Percentiles rank a stretch among this genome's conserved stretches.
These are phyloP conservation scores for Tinea trinotella DNA, from an alignment of 2,888 invertebrate genomes.

Conservation along the genomic window DNA sequence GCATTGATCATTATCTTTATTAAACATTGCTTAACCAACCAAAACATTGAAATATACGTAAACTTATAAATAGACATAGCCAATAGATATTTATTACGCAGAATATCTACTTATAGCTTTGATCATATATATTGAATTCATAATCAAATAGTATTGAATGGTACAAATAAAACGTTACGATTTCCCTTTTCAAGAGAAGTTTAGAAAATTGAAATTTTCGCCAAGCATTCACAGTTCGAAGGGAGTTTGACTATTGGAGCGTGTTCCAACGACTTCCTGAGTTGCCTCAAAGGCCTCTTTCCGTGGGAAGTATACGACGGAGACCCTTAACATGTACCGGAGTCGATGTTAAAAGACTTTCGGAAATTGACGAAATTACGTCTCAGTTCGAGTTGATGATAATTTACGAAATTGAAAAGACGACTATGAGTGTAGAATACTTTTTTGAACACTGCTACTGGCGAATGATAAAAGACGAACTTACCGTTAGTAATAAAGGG, in stretches of 20 bases:
- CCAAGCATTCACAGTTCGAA: constrained; percentile 15
- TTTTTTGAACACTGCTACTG: neutral
- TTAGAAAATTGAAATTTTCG: constrained; percentile 19
- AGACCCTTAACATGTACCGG: constrained; percentile 18
- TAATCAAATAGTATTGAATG: constrained; percentile 10
- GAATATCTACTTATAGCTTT: neutral
- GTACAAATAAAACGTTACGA: constrained; percentile 12
- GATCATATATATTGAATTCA: neutral
- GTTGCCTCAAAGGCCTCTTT: constrained; percentile 21
- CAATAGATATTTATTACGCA: neutral
- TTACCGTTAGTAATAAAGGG: neutral
- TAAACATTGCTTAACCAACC: neutral
- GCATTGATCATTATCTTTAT: constrained; percentile 5
- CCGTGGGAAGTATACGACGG: constrained; percentile 20
- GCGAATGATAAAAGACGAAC: constrained; percentile 1
- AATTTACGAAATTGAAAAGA: constrained; percentile 6
- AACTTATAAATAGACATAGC: neutral
- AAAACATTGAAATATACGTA: neutral
- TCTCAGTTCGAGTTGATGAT: constrained; percentile 18
- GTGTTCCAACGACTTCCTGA: constrained; percentile 26
- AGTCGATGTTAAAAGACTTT: constrained; percentile 22
- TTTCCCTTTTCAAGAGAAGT: constrained; percentile 11
- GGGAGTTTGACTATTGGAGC: constrained; percentile 31
- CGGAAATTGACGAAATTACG: constrained; percentile 43
- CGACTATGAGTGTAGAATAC: neutral